Base-by-base conservation (phyloP, 2,888 invertebrate genomes). In the Agonum fuliginosum region DNA sequence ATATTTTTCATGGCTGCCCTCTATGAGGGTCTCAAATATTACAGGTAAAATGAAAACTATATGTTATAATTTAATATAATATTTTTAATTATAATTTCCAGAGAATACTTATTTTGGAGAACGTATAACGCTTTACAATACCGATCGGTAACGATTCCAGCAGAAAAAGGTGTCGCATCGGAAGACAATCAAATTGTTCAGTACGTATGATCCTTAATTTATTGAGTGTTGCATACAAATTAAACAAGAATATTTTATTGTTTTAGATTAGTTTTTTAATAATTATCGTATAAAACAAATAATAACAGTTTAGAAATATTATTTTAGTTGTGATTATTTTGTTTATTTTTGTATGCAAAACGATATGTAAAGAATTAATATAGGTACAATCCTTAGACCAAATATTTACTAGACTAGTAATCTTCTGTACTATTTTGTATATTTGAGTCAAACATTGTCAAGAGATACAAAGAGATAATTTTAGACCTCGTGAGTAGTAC, bases 21-120 rank as follows among this genome's bases (percentile, higher is more conserved):
- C 22, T 99, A 99, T 86, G 99, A 99, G 89, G 98, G 97, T 0
- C 90, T 99, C 1, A 99, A 98, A 88, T 97, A 96, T 88, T 93
- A 92, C 81, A 89, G 93, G 87, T 90, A 87, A 82, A 84, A 84
- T 46, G 30, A 10, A 12, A 8, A n/a, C 8, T 12, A 62, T 34
- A 54, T 20, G 62, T 62, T 27, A 62, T 20, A 70, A 10, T 46
- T 70, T 12, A 24, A 37, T 48, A 12, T 17, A 4, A 6, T 6
- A 14, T 30, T 17, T 30, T n/a, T 17, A 30, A 17, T 62, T 14
- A 8, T 67, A 20, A 46, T 79, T 88, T 89, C 79, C 86, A 92
- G 93, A 80, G 95, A 95, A 88, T 93, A 93, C 87, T 89, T 96
- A 58, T 92, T 96, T 85, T 96, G 96, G 93, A 94, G 93, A 88